These are phyloP conservation scores for Chloroceryle aenea DNA, from an alignment of 2,113 vertebrate genomes.

Conservation along the genomic window DNA sequence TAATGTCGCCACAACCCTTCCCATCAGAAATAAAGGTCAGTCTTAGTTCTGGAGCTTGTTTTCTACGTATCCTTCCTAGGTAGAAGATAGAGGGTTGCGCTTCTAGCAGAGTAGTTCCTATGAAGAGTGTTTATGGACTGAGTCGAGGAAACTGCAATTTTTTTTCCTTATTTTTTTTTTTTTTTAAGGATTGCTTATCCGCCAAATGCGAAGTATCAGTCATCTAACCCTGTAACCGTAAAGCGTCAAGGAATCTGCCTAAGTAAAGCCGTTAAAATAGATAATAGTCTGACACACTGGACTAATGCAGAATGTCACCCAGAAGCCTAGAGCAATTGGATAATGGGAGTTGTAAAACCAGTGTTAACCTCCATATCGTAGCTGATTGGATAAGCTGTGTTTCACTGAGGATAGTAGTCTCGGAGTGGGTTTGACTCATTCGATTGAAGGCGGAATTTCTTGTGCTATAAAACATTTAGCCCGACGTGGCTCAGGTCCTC, in stretches of 20 bases:
- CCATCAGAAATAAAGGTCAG: slow-evolving; percentile 96
- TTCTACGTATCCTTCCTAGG: slow-evolving; percentile 44
- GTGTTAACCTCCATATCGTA: neutral
- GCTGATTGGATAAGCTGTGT: neutral
- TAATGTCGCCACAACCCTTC: slow-evolving; percentile 90
- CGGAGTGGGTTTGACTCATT: slow-evolving; percentile 11
- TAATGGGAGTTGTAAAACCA: neutral
- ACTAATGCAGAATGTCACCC: neutral
- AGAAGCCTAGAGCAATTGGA: neutral
- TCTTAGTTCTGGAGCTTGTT: slow-evolving; percentile 53
- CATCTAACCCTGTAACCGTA: slow-evolving; percentile 10
- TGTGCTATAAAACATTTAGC: neutral
- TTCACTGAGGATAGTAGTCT: neutral
- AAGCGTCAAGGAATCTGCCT: slow-evolving; percentile 37
- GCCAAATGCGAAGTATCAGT: neutral
- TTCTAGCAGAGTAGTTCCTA: slow-evolving; percentile 5
- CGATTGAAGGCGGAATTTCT: slow-evolving; percentile 52
- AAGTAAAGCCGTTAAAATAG: neutral
- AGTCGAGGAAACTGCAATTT: neutral
- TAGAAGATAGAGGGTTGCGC: slow-evolving; percentile 25
- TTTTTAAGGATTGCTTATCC: neutral
- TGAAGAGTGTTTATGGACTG: slow-evolving; percentile 9
- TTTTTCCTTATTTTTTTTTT: neutral
- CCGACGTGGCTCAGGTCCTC: slow-evolving; percentile 37
- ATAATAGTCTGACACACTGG: neutral